Base-by-base conservation (phyloP, 2,797 vertebrate genomes). In the Anomalospiza imberbis region DNA sequence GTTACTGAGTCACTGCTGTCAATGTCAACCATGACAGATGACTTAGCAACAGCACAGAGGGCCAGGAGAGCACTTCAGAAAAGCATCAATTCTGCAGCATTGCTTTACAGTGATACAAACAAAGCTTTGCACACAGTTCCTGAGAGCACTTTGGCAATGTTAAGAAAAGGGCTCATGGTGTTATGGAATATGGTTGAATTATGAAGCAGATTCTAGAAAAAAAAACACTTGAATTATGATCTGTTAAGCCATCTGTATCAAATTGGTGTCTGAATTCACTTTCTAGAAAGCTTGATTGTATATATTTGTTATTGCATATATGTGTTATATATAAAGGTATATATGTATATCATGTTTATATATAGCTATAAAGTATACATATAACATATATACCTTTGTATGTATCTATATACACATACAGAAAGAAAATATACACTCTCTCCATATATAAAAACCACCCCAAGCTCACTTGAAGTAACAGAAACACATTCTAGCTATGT, bases 1-100 rank as follows among this genome's bases (percentile, higher is more conserved):
- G 97, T 98, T 98, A 97, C 97, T 94, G 89, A 97, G 94, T 97
- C 93, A 97, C 84, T 97, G 95, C 97, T 98, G 98, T 97, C 97
- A 98, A 96, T 97, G 98, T 98, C 98, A 97, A 96, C 97, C 95
- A 72, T 89, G 96, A 95, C 22, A 77, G 91, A 95, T 84, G 92
- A 90, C 54, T 95, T 55, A 94, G 87, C 93, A 76, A 70, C 75
- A 72, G 75, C 24, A 63, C n/a, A 34, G 47, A 51, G 44, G 34
- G 89, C 94, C 96, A 97, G 88, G 97, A 72, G 96, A 96, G 95
- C 95, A 77, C 65, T 71, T 93, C 7, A 81, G 55, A 84, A 94
- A 74, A 60, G 42, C 80, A 95, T n/a, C 67, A 53, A 7, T 81
- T 72, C 62, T 71, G 58, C 51, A 58, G 28, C 34, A 45, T 16